phyloP scores from a whole-genome alignment of 2,113 vertebrate species.

The Campylomormyrus numenius region DNA sequence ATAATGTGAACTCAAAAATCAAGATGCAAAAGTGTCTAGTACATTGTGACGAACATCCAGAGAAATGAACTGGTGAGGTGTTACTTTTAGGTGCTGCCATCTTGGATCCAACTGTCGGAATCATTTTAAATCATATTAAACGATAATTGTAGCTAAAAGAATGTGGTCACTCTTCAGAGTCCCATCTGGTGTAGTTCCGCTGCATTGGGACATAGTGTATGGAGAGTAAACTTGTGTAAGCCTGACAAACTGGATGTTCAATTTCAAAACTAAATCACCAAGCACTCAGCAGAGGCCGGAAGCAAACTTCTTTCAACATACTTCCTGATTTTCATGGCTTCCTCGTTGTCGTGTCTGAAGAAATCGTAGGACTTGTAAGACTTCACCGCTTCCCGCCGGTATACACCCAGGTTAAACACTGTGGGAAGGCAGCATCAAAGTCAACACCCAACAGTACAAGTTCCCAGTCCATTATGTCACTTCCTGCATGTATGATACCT shows the following conservation, averaged over 20 bases:
- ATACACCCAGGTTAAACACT: conserved; percentile 97
- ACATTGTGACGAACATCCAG: neutral
- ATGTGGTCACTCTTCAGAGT: neutral
- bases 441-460: conserved; percentile 1
- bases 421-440: conserved; percentile 29
- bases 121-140: neutral
- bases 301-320: conserved; percentile 50
- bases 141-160: neutral
- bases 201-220: neutral
- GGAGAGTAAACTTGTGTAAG: neutral
- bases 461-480: neutral
- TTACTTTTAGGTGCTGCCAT: neutral
- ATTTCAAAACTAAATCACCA: neutral
- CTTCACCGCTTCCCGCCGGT: conserved; percentile 84
- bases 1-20: neutral
- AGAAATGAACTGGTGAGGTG: neutral
- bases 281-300: neutral
- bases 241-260: neutral
- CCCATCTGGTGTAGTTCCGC: neutral
- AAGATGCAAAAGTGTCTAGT: neutral
- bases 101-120: neutral
- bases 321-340: conserved; percentile 96
- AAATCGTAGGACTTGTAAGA: conserved; percentile 95
- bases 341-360: conserved; percentile 92
- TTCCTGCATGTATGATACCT: neutral